A percentile compares a stretch with the other conserved stretches of the same genome.
phyloP scores from a whole-genome alignment of 2,797 vertebrate genomes.

The Diplodus puntazzo region DNA sequence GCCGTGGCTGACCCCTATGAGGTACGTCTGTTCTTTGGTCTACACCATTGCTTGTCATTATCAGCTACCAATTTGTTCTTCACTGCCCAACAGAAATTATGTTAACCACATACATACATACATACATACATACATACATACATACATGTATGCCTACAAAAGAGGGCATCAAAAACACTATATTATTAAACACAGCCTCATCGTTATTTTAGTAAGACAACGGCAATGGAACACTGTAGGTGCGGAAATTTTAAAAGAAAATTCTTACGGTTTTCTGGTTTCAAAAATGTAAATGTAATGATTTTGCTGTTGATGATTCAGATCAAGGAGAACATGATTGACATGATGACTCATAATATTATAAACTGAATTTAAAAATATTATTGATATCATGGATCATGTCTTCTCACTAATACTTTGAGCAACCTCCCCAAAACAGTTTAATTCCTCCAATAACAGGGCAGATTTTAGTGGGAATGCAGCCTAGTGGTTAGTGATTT shows the following conservation, averaged over 20 bases:
- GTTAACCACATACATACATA: too few relatives aligned
- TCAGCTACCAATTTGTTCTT: neutral
- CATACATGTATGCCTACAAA: neutral
- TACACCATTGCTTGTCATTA: constrained; percentile 1
- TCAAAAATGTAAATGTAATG: too few relatives aligned
- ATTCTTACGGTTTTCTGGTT: neutral
- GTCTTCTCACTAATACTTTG: neutral
- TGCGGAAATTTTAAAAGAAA: too few relatives aligned
- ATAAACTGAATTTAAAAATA: neutral
- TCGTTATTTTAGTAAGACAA: neutral
- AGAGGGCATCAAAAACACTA: neutral
- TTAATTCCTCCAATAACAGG: neutral
- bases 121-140: neutral
- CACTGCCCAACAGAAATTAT: constrained; percentile 2
- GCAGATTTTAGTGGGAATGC: neutral
- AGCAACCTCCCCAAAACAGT: neutral
- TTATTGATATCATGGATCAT: neutral
- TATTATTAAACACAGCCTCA: neutral
- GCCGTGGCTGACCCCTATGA: constrained; percentile 91
- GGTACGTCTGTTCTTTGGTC: constrained; percentile 85
- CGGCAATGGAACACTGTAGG: neutral
- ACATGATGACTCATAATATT: neutral
- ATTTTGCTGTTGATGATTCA: neutral
- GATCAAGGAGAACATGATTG: neutral
- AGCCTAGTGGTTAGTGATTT: neutral